phyloP scores from a whole-genome alignment of 2,113 vertebrate genomes.

The Glareola pratincola region DNA sequence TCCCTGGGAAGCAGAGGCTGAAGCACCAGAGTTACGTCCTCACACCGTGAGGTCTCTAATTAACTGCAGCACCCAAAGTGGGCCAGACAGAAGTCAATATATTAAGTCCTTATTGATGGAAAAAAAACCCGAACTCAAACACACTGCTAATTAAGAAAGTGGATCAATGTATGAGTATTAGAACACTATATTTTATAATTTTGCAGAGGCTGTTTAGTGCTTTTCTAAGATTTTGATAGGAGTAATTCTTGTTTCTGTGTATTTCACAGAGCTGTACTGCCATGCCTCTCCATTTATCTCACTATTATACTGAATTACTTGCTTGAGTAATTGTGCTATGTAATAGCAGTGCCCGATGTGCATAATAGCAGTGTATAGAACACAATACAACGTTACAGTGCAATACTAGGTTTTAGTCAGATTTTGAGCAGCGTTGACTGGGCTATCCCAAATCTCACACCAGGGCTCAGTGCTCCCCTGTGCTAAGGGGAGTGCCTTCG shows the following conservation, averaged over 20 bases:
- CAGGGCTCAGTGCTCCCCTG: background rate
- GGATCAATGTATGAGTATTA: background rate
- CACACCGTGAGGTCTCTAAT: background rate
- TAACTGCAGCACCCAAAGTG: slow-evolving; percentile 8
- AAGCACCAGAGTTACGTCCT: background rate
- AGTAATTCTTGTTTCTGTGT: background rate
- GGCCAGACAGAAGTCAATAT: background rate
- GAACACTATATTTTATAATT: background rate
- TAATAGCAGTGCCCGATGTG: fast-evolving
- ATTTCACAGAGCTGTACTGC: background rate
- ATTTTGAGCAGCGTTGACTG: background rate
- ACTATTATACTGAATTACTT: background rate
- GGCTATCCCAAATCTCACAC: background rate
- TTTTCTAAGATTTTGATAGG: background rate
- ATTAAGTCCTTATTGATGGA: background rate
- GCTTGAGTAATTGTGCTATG: background rate
- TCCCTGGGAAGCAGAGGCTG: background rate
- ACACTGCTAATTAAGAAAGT: background rate
- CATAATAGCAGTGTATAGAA: background rate
- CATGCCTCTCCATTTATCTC: background rate
- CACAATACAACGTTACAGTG: fast-evolving
- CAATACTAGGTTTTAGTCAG: background rate
- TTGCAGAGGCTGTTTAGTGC: background rate
- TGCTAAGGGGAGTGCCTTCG: fast-evolving
- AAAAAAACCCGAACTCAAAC: background rate